Percentiles rank a stretch among this genome's conserved stretches.
These are phyloP conservation scores for Melanostoma mellinum DNA, from an alignment of 2,888 invertebrate genomes.

Conservation along the genomic window DNA sequence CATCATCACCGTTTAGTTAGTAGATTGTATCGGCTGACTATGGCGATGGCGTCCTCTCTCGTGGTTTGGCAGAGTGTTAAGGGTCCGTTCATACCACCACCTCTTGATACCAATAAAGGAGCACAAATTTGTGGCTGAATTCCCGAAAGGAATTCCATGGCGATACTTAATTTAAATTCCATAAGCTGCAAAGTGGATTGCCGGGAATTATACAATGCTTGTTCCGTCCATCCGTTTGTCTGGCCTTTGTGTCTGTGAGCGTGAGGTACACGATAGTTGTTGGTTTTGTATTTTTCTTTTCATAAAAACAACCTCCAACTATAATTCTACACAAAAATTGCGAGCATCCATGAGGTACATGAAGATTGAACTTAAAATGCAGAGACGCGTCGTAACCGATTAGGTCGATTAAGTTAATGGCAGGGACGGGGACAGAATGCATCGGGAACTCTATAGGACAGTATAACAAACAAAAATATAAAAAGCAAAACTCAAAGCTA, in stretches of 20 bases:
- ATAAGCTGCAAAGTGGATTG: constrained; percentile 73
- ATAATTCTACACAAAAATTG: constrained; percentile 62
- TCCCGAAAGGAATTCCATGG: constrained; percentile 77
- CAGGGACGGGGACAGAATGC: constrained; percentile 40
- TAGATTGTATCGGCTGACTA: constrained; percentile 44
- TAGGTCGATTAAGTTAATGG: constrained; percentile 73
- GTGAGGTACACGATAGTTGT: constrained; percentile 55
- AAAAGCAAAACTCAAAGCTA: constrained; percentile 44
- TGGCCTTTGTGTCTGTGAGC: background rate
- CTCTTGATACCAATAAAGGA: constrained; percentile 16
- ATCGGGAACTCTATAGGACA: constrained; percentile 3
- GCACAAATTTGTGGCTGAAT: constrained; percentile 66
- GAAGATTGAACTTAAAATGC: constrained; percentile 73
- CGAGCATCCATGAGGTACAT: constrained; percentile 68
- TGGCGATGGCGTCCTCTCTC: constrained; percentile 20
- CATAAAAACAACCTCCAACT: constrained; percentile 22
- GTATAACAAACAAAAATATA: constrained; percentile 9
- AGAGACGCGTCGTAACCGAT: constrained; percentile 73
- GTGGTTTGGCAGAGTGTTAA: constrained; percentile 2
- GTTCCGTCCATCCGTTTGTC: background rate
- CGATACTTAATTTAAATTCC: constrained; percentile 81
- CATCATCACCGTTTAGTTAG: background rate
- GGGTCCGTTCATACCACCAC: constrained; percentile 50
- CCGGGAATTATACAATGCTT: constrained; percentile 69
- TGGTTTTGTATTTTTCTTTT: constrained; percentile 1